Evolutionary conservation across 2,888 invertebrate genomes (phyloP).

Genomic region (Perithous albicinctus): DNA sequence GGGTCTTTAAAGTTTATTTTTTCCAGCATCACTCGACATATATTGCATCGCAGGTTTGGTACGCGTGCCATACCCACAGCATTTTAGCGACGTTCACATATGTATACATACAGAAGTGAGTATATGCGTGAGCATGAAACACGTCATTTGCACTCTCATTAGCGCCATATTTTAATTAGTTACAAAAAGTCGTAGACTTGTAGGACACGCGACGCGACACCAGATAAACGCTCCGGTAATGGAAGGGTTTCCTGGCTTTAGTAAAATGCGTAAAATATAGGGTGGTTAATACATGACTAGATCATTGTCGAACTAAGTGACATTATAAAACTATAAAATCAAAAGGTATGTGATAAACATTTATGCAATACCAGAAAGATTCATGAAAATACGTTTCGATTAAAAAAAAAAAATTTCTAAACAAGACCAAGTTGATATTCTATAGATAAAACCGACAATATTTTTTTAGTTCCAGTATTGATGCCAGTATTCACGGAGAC

Average conservation of each 20-base stretch:
- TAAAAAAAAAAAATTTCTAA: too few species aligned
- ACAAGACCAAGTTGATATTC: too few species aligned
- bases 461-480: too few species aligned
- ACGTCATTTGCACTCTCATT: conserved; percentile 70
- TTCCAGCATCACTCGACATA: conserved; percentile 38
- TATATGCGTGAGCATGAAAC: conserved; percentile 3
- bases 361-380: background rate
- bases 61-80: background rate
- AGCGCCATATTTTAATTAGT: conserved; percentile 77
- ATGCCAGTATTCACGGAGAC: too few species aligned
- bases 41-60: conserved; percentile 23
- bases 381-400: background rate
- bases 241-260: background rate
- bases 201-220: conserved; percentile 15
- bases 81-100: background rate
- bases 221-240: background rate
- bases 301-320: background rate
- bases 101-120: background rate
- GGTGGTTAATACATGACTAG: background rate
- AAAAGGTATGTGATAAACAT: background rate
- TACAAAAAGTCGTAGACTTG: conserved; percentile 67
- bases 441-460: too few species aligned
- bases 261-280: conserved; percentile 15
- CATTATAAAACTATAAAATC: background rate
- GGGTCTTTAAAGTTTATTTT: background rate